Base-by-base conservation (phyloP, 2,797 vertebrate species). In the Protonibea diacanthus region DNA sequence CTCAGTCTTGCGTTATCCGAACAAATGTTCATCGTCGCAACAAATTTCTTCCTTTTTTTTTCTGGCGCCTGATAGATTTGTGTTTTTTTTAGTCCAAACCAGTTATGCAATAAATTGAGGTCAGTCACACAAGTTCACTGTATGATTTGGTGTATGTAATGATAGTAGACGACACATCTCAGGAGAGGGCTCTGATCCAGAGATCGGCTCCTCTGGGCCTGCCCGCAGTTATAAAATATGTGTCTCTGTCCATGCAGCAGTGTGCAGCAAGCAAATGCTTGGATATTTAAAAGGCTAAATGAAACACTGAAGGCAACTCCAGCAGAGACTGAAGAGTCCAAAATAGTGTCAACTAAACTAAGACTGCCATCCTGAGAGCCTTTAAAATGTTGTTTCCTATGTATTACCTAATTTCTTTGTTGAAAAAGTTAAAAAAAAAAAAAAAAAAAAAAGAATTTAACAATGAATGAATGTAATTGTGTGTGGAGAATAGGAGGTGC, bases 1-100 rank as follows among this genome's bases (percentile, higher is more conserved):
- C 65, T 47, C 47, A 71, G 49, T 81, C 61, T 75, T 68, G 60
- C 27, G 47, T 53, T 70, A 47, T 70, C 2, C 20, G 21, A 71
- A 56, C n/a, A 71, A 80, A 57, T 23, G 21, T 52, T 45, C 6
- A 1, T 40, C 8, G 27, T 57, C 66, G 45, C 29, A 73, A 62
- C 27, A 44, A 18, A 5, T 52, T 71, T 47, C 29, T 56, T n/a
- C 0, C n/a, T 3, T 47, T 48, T 48, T 55, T 40, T 58, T 7
- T 55, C 4, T 52, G 33, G 21, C 60, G 20, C 38, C 21, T 76
- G 38, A 57, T 40, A 10, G 23, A 23, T 44, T 27, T 45, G 4
- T 1, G 15, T 38, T 57, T 48, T 60, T 55, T 52, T 25, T 27
- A 38, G 29, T 18, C 12, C 23, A 51, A 21, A 71, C 5, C 4